Evolutionary conservation across 1,140 invertebrate genomes (phyloP).

Genomic region (Drosophila kohkoa): DNA sequence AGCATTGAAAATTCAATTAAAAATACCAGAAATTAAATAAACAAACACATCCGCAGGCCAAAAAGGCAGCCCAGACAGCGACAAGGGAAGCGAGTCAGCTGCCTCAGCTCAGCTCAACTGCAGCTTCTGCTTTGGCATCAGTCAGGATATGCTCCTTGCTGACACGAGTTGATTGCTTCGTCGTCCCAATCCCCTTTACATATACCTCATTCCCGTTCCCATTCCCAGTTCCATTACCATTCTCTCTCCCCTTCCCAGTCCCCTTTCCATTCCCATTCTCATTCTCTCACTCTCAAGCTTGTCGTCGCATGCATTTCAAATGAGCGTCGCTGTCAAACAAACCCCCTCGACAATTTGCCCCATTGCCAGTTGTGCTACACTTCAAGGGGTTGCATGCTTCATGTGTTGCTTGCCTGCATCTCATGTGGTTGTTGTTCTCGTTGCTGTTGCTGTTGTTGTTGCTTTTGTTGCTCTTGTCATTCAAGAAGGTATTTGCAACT

Average conservation of each 20-base stretch:
- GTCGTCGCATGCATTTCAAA: conserved; percentile 69
- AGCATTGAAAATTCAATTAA: conserved; percentile 78
- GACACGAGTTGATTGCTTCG: conserved; percentile 69
- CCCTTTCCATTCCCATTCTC: conserved; percentile 15
- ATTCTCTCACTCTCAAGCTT: conserved; percentile 33
- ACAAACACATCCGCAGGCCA: conserved; percentile 72
- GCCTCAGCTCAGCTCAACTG: neutral
- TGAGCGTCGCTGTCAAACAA: conserved; percentile 53
- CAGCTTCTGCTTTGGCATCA: conserved; percentile 36
- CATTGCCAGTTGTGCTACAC: conserved; percentile 34
- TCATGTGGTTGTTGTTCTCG: neutral
- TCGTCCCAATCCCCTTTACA: conserved; percentile 15
- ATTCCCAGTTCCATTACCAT: neutral
- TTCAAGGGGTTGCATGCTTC: conserved; percentile 9
- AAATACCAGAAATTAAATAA: conserved; percentile 80
- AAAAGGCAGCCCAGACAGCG: conserved; percentile 53
- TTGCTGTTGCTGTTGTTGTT: conserved; percentile 6
- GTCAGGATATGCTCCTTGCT: conserved; percentile 59
- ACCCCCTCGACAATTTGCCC: conserved; percentile 12
- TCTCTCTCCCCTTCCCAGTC: neutral
- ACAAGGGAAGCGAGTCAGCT: conserved; percentile 16
- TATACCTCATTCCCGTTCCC: neutral
- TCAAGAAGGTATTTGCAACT: conserved; percentile 39
- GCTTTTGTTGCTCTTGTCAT: conserved; percentile 10
- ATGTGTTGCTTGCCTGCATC: neutral